Conservation (phyloP, 2,888 invertebrate genomes). For the Nomada hirtipes region DNA sequence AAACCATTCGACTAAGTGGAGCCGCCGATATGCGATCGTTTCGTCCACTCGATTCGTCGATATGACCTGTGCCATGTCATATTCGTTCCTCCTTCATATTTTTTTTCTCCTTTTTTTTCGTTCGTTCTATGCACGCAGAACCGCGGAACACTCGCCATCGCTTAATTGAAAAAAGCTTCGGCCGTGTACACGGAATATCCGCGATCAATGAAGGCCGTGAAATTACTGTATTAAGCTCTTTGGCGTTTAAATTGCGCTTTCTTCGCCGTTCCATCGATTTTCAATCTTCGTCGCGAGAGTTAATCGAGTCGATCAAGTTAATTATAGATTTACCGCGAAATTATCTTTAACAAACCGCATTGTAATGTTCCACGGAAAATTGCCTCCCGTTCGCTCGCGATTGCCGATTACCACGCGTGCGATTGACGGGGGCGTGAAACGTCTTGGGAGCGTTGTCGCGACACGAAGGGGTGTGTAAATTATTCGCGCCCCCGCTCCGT, state of each 20-base stretch:
- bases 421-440: constrained; percentile 59
- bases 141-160: constrained; percentile 40
- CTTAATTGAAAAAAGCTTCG: constrained; percentile 65
- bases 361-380: constrained; percentile 43
- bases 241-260: constrained; percentile 38
- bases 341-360: constrained; percentile 59
- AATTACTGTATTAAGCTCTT: constrained; percentile 59
- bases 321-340: constrained; percentile 51
- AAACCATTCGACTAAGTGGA: constrained; percentile 70
- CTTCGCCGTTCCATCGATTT: constrained; percentile 1
- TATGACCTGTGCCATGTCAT: constrained; percentile 66
- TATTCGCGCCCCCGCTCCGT: constrained; percentile 43
- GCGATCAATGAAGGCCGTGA: constrained; percentile 46
- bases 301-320: constrained; percentile 46
- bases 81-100: constrained; percentile 46
- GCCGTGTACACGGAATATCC: constrained; percentile 34
- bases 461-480: constrained; percentile 58
- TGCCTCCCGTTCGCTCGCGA: constrained; percentile 36
- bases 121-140: constrained; percentile 16
- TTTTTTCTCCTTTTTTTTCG: constrained; percentile 8
- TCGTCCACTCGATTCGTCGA: constrained; percentile 61
- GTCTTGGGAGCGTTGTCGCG: constrained; percentile 43
- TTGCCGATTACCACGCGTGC: constrained; percentile 54
- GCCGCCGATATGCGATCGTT: constrained; percentile 56
- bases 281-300: constrained; percentile 1